A percentile compares a stretch with the other conserved stretches of the same genome.
Conservation (phyloP, 2,888 invertebrate species). For the Scaptodrosophila latifasciaeformis region DNA sequence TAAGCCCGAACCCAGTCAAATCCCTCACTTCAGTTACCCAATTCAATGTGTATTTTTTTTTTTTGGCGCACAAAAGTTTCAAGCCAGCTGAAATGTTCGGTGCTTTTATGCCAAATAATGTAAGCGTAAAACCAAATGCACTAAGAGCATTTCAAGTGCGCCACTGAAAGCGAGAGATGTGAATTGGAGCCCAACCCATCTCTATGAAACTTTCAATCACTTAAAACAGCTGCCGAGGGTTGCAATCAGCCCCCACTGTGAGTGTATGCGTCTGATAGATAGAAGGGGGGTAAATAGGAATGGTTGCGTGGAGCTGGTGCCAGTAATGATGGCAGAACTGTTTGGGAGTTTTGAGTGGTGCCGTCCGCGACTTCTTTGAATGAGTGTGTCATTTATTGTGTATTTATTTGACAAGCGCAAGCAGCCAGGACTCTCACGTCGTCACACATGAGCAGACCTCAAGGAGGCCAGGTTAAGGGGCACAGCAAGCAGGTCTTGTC, state of each 20-base stretch:
- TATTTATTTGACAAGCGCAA: slow-evolving; percentile 56
- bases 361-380: slow-evolving; percentile 35
- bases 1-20: no score
- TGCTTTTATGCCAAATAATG: slow-evolving; percentile 40
- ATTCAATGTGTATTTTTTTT: no score
- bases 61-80: no score
- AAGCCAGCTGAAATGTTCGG: no score
- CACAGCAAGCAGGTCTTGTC: no score
- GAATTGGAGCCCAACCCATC: no score
- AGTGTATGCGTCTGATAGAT: neutral
- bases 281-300: neutral
- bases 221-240: slow-evolving; percentile 33
- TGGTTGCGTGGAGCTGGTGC: neutral
- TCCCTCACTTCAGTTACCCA: neutral
- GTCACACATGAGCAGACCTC: no score
- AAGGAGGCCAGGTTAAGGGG: no score
- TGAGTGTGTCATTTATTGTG: slow-evolving; percentile 58
- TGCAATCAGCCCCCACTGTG: slow-evolving; percentile 11
- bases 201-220: slow-evolving; percentile 40
- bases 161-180: slow-evolving; percentile 10
- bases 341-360: slow-evolving; percentile 15
- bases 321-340: no score
- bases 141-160: slow-evolving; percentile 46
- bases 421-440: slow-evolving; percentile 30
- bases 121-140: slow-evolving; percentile 48